These are phyloP conservation scores for Copsychus sechellarum DNA, from an alignment of 2,113 vertebrate species.

Conservation along the genomic window DNA sequence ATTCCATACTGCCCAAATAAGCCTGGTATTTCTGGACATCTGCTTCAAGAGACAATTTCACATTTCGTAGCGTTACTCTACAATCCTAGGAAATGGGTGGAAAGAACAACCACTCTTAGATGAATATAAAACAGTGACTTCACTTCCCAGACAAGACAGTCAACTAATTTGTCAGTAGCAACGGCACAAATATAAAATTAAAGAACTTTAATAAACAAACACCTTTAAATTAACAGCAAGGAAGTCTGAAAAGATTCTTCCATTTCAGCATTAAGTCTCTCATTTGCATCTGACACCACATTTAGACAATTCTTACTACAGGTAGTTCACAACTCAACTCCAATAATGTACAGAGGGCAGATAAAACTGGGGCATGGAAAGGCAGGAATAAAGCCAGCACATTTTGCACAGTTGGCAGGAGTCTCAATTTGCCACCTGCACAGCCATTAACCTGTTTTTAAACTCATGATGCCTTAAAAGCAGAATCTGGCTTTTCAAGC, in stretches of 20 bases:
- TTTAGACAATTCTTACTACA: neutral
- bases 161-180: neutral
- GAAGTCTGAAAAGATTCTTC: neutral
- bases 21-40: constrained; percentile 90
- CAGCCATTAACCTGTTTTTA: neutral
- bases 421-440: neutral
- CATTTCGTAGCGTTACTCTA: constrained; percentile 81
- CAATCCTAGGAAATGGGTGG: constrained; percentile 79
- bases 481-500: neutral
- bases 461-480: neutral
- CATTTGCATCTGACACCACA: neutral
- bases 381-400: neutral
- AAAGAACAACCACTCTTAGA: neutral
- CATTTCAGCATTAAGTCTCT: neutral
- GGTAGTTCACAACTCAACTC: neutral
- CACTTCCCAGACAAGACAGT: neutral
- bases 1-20: constrained; percentile 82
- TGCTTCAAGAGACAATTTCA: constrained; percentile 80
- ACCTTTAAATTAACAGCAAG: neutral
- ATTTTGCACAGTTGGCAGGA: neutral
- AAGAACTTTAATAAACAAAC: neutral
- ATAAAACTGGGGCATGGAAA: neutral
- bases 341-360: neutral
- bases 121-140: neutral
- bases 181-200: neutral